A percentile compares a stretch with the other conserved stretches of the same genome.
Evolutionary conservation across 2,888 invertebrate genomes (phyloP).

Genomic region (Plagodis pulveraria): DNA sequence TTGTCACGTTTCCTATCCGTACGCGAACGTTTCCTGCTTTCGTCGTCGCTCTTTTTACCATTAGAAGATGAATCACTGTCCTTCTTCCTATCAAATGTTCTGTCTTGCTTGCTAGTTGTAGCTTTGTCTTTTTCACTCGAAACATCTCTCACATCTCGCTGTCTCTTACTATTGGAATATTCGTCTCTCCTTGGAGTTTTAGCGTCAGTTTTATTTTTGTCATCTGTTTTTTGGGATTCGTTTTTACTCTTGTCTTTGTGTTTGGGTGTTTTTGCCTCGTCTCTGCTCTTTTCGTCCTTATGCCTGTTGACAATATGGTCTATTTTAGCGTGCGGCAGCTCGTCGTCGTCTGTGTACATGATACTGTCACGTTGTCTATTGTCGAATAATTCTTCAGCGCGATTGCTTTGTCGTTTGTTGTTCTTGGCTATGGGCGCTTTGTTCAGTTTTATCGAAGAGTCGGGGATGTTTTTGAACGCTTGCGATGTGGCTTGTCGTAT

Average conservation of each 20-base stretch:
- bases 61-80: neutral
- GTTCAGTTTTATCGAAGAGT: constrained; percentile 57
- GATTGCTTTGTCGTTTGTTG: neutral
- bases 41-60: neutral
- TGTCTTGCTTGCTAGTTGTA: neutral
- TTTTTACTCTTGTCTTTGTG: constrained; percentile 13
- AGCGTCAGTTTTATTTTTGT: neutral
- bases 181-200: neutral
- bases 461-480: constrained; percentile 62
- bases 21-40: constrained; percentile 22
- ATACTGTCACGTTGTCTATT: constrained; percentile 39
- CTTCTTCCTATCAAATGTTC: neutral
- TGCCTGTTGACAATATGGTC: neutral
- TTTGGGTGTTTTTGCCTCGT: constrained; percentile 11
- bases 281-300: neutral
- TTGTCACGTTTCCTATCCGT: constrained; percentile 9
- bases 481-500: constrained; percentile 71
- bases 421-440: constrained; percentile 45
- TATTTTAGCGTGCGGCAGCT: constrained; percentile 60
- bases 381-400: neutral
- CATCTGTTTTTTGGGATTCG: constrained; percentile 1
- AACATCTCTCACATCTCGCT: neutral
- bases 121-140: neutral
- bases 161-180: neutral
- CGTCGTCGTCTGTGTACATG: constrained; percentile 77